Percentiles rank a stretch among this genome's conserved stretches.
These are phyloP conservation scores for Rhagonycha fulva DNA, from an alignment of 2,888 invertebrate genomes.

Conservation along the genomic window DNA sequence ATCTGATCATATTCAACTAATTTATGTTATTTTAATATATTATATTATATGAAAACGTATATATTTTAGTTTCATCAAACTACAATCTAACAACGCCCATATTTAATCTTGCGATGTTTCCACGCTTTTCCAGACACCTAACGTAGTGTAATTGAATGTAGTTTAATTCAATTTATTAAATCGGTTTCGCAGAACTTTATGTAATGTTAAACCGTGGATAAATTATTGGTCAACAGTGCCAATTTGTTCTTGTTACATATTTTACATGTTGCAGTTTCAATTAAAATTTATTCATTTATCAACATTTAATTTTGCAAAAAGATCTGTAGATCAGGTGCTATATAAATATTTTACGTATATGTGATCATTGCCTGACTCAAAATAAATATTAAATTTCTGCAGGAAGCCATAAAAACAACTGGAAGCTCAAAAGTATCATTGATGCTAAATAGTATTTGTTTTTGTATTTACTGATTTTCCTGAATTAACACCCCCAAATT, in stretches of 20 bases:
- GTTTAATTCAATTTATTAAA: not conserved
- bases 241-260: not conserved
- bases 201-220: not conserved
- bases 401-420: no score
- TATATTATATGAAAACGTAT: not conserved
- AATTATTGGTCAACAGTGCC: not conserved
- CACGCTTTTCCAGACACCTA: not conserved
- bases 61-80: not conserved
- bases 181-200: not conserved
- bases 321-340: not conserved
- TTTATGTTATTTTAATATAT: not conserved
- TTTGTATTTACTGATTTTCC: no score
- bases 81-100: not conserved
- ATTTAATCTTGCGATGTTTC: not conserved
- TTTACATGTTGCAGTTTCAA: not conserved
- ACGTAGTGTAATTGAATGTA: not conserved
- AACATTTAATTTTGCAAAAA: not conserved
- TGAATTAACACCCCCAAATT: no score
- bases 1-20: not conserved
- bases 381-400: no score
- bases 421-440: no score
- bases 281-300: not conserved
- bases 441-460: no score
- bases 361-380: not conserved
- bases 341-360: not conserved